Conservation (phyloP, 1,140 invertebrate genomes). For the Calephelis virginiensis region DNA sequence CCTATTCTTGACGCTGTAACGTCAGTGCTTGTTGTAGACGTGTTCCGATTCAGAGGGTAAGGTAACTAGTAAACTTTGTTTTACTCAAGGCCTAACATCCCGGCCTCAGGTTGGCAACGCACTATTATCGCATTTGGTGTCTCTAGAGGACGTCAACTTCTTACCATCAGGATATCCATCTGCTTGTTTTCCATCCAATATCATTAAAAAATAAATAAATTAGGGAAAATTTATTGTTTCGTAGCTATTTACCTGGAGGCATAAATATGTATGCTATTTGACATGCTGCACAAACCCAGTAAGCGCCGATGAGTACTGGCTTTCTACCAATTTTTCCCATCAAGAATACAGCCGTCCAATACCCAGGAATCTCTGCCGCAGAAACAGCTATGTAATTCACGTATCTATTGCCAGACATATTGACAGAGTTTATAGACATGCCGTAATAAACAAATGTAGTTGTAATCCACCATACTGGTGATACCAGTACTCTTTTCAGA, state of each 20-base stretch:
- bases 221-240: no score
- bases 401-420: conserved; percentile 82
- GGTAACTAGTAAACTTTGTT: no score
- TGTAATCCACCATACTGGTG: conserved; percentile 85
- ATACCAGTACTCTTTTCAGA: conserved; percentile 80
- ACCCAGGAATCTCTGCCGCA: conserved; percentile 84
- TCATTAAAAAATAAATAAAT: no score
- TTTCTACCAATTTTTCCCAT: conserved; percentile 62
- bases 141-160: no score
- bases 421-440: conserved; percentile 82
- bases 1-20: no score
- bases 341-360: conserved; percentile 76
- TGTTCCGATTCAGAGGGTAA: no score
- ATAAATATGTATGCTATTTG: conserved; percentile 84
- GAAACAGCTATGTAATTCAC: conserved; percentile 84
- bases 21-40: no score
- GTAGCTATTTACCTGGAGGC: conserved; percentile 65
- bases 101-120: no score
- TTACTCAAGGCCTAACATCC: no score
- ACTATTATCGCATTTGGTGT: no score
- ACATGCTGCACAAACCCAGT: conserved; percentile 83
- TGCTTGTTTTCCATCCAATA: no score
- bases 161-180: no score
- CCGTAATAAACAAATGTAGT: conserved; percentile 84
- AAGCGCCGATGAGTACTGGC: conserved; percentile 85